phyloP scores from a whole-genome alignment of 2,113 vertebrate genomes.

The Gadus chalcogrammus region DNA sequence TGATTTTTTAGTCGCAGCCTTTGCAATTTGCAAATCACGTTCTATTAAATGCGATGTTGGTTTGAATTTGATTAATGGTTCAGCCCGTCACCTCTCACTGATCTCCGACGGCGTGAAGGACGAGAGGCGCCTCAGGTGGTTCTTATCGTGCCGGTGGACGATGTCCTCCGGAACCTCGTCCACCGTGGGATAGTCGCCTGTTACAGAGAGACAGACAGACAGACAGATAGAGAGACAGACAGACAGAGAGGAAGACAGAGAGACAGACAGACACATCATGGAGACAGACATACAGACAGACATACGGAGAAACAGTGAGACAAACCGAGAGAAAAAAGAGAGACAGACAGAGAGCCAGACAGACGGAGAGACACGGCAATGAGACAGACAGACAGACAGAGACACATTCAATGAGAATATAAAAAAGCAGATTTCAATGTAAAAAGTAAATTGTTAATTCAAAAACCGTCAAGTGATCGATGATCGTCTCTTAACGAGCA shows the following conservation, averaged over 20 bases:
- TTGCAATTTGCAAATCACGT: too few relatives aligned
- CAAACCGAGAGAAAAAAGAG: neutral
- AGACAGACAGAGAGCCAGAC: neutral
- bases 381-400: slow-evolving; percentile 1
- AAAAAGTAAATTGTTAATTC: neutral
- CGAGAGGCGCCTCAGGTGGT: slow-evolving; percentile 91
- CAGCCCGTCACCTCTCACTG: slow-evolving; percentile 69
- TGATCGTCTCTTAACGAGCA: neutral
- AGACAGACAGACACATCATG: too few relatives aligned
- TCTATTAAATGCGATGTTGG: too few relatives aligned
- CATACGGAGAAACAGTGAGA: neutral
- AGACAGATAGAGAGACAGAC: slow-evolving; percentile 3
- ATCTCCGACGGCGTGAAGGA: slow-evolving; percentile 83
- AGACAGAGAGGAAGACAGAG: too few relatives aligned
- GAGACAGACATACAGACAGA: neutral
- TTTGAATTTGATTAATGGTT: too few relatives aligned
- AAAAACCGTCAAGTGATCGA: too few relatives aligned
- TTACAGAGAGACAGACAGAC: neutral
- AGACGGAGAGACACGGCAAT: neutral
- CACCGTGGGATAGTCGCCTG: slow-evolving; percentile 87
- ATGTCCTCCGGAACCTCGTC: slow-evolving; percentile 92
- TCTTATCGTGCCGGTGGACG: slow-evolving; percentile 95
- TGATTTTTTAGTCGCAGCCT: too few relatives aligned
- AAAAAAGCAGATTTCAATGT: neutral
- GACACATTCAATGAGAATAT: neutral